Evolutionary conservation across 2,113 vertebrate genomes (phyloP), one percentile per base, ranked within the genome.

Genomic region (Xenopus laevis): DNA sequence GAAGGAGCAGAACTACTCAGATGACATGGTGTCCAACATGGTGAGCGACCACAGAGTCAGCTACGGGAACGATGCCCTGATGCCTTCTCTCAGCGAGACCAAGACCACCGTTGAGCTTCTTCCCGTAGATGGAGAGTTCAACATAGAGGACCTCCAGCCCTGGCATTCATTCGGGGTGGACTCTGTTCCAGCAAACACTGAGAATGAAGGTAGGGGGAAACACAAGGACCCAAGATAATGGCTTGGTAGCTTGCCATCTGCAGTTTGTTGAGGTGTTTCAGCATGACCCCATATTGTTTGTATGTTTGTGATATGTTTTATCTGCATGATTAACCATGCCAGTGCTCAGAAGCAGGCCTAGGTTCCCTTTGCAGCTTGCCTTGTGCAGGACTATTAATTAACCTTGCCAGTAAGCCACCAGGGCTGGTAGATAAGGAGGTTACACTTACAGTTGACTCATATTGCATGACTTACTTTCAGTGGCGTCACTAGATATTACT

Each of bases 51-150:
- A 92, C 55, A 91, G 97, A 67, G 93, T 98, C 84, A 99, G 96
- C 82, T 99, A 99, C 4, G 97, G 97, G 61, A 98, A 99, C 2
- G 97, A 99, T 27, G 97, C 96, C 45, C 94, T 99, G 78, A 97
- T 98, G 95, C 96, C 96, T 0, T 93, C 96, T 61, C 78, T 95
- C 86, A 93, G 91, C 0, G 95, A 95, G 87, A 97, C 94, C 5
- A 92, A 92, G 78, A 95, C 93, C 59, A 94, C 94, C 0, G 90
- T 96, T 86, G 95, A 98, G 77, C 90, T 93, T 64, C 88, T 96
- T 73, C 92, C 94, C 0, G 91, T 94, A 77, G 94, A 98, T 44
- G 91, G 92, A 50, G 89, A 92, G 4, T 87, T 95, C 79, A 92
- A 89, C 81, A 82, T 95, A 75, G 95, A 97, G 0, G 92, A 94